Evolutionary conservation across 2,888 invertebrate genomes (phyloP).

Genomic region (Cabera pusaria): DNA sequence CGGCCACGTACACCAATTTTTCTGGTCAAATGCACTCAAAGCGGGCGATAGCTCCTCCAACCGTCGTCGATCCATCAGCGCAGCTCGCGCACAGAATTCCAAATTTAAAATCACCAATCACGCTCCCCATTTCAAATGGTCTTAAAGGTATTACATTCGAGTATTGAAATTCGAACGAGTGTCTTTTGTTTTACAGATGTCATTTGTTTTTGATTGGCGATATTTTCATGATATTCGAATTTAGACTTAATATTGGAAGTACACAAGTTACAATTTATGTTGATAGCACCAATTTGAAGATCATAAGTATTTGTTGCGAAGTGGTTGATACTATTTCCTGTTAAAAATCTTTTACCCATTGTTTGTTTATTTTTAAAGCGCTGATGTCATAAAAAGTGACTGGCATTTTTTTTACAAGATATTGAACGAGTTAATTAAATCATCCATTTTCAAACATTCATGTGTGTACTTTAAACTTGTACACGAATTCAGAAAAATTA

Average conservation of each 20-base stretch:
- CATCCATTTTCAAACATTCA: no score
- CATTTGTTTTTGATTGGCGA: conserved; percentile 38
- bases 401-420: no score
- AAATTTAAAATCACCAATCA: conserved; percentile 76
- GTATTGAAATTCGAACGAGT: conserved; percentile 68
- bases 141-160: conserved; percentile 54
- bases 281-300: conserved; percentile 29
- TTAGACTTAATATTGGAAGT: conserved; percentile 23
- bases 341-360: conserved; percentile 68
- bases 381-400: conserved; percentile 63
- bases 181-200: conserved; percentile 59
- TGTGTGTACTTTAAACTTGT: no score
- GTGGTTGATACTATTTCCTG: conserved; percentile 77
- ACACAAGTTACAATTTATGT: conserved; percentile 36
- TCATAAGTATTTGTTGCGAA: conserved; percentile 59
- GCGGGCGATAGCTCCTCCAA: conserved; percentile 32
- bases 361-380: conserved; percentile 56
- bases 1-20: conserved; percentile 66
- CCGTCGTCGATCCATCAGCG: conserved; percentile 75
- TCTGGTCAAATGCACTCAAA: conserved; percentile 73
- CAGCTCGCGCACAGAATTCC: conserved; percentile 69
- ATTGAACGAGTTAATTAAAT: no score
- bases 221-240: conserved; percentile 24
- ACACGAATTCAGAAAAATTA: no score
- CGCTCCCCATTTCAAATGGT: conserved; percentile 57